Base-by-base conservation (phyloP, 2,113 vertebrate genomes). In the Bothrops jararaca region DNA sequence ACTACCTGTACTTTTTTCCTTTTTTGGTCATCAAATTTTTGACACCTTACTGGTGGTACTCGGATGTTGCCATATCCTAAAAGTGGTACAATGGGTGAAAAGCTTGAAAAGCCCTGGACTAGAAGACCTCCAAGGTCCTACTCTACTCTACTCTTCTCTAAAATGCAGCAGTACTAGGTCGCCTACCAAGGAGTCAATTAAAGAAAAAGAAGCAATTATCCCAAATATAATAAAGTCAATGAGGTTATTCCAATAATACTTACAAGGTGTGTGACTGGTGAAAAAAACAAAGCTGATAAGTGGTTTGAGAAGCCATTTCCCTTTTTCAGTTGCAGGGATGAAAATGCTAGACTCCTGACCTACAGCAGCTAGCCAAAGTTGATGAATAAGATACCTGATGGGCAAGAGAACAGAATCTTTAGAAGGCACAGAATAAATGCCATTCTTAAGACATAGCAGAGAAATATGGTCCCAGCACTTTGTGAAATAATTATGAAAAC, bases 231-330 rank as follows among this genome's bases (percentile, higher is more conserved):
- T 5, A 80, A 39, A 20, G 69, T 20, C n/a, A 39, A 80, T 39
- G 34, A 80, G 53, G 87, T 3, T 57, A 29, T 26, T 80, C 92
- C 50, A 24, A 54, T 22, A 90, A 53, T 95, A 98, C 99, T 98
- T 95, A 99, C 99, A 99, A 4, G 99, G 99, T 9, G 99, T 99
- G 92, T 99, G 99, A 94, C 99, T 99, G 93, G 97, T 98, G 95
- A 99, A 99, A 96, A 99, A 98, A 90, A 99, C 87, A 96, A 99
- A 99, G 7, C 92, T 91, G 12, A 98, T 95, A 53, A 95, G 97
- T 0, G 98, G 96, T 90, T 95, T 98, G 80, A 99, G 97, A 89
- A 91, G 98, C 98, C 99, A 99, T 87, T 97, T 98, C 50, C 98
- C 98, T 80, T 22, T 95, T 89, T 98, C 93, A 7, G 95, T 96